Base-by-base conservation (phyloP, 2,113 vertebrate genomes). In the Vireo altiloquus region DNA sequence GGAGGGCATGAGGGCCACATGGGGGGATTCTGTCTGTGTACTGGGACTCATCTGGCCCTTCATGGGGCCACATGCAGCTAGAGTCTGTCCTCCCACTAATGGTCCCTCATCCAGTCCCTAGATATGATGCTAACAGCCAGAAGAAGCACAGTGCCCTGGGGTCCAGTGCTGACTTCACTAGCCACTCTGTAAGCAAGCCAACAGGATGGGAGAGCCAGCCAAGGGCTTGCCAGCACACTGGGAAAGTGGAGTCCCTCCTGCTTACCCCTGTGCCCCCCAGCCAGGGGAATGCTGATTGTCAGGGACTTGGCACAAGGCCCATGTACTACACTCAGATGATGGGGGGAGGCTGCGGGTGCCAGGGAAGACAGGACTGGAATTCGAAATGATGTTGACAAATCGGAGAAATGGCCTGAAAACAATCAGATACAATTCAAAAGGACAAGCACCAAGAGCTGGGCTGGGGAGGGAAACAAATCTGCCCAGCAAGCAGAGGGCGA, bases 361-460 rank as follows among this genome's bases (percentile, higher is more conserved):
- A 3, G 76, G 72, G 68, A 89, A 93, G 94, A 90, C 95, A 92
- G 82, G 92, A 87, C 86, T 86, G 68, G 96, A 95, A 97, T 94
- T 93, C 35, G 0, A 95, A 95, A 94, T 89, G 96, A 96, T 97
- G 96, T 95, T 97, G 96, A 96, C 96, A 95, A 97, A 95, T 97
- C 15, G 69, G 94, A 96, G 95, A 95, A 97, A 95, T 95, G 96
- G 95, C 92, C 96, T 95, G 96, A 94, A 97, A 97, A 95, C 92
- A 96, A 93, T 94, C 86, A 92, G 92, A 97, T 94, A 59, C 68
- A 59, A 97, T 97, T 88, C 76, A 83, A 97, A 94, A 94, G 94
- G 96, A 97, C 96, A 97, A 90, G 93, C 4, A 31, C 91, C 86
- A 90, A 92, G 95, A 95, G 56, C 82, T 30, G 33, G 68, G 86